A percentile compares a stretch with the other conserved stretches of the same genome.
phyloP scores from a whole-genome alignment of 2,113 vertebrate genomes.

The Ibidorhyncha struthersii region DNA sequence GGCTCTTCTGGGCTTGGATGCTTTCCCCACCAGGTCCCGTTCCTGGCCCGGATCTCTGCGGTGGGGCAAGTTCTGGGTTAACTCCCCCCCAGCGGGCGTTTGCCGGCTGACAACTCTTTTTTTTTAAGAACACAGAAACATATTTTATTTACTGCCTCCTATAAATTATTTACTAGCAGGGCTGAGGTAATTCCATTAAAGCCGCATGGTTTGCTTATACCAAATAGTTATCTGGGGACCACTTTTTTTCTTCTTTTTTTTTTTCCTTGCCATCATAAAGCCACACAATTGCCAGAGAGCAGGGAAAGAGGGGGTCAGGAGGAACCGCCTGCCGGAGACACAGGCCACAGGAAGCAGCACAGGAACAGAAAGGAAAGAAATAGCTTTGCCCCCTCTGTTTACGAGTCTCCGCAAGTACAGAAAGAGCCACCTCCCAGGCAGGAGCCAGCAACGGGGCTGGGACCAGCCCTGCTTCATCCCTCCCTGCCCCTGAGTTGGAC shows the following conservation, averaged over 20 bases:
- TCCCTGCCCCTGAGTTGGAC: not conserved
- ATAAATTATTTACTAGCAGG: slow-evolving; percentile 77
- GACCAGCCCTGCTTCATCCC: not conserved
- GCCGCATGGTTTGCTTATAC: slow-evolving; percentile 58
- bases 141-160: slow-evolving; percentile 79
- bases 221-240: slow-evolving; percentile 71
- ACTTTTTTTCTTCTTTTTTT: not conserved
- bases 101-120: slow-evolving; percentile 52
- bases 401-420: not conserved
- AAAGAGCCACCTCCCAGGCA: not conserved
- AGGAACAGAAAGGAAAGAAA: slow-evolving; percentile 12
- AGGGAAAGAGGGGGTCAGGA: not conserved
- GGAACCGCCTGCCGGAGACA: not conserved
- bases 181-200: slow-evolving; percentile 76
- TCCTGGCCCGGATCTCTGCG: not conserved
- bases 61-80: slow-evolving; percentile 30
- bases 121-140: slow-evolving; percentile 46
- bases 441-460: not conserved
- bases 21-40: not conserved
- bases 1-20: not conserved
- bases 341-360: not conserved
- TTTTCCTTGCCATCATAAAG: slow-evolving; percentile 23
- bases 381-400: not conserved
- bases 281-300: not conserved
- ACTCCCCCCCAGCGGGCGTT: not conserved